Conservation (phyloP, 2,797 vertebrate genomes). For the Anguilla marmorata region DNA sequence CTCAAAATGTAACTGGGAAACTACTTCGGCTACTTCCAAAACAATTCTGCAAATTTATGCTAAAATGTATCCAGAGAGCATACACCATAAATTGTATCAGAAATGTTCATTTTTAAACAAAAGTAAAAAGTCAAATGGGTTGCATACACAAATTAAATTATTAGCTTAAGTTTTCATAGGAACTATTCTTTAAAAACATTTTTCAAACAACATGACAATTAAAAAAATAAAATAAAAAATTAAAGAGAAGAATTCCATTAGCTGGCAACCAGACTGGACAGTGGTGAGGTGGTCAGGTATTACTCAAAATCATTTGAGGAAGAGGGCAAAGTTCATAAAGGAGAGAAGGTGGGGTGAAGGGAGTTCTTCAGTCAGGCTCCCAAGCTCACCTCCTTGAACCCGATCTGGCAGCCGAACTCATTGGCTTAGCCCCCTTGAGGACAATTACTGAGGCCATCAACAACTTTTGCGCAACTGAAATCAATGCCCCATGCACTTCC, state of each 20-base stretch:
- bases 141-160: not conserved
- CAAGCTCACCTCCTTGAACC: not conserved
- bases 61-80: not conserved
- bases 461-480: not conserved
- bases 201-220: not conserved
- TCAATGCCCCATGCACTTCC: not conserved
- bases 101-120: not conserved
- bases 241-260: not conserved
- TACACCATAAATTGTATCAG: not conserved
- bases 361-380: not conserved
- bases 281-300: not conserved
- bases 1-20: not conserved
- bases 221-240: not conserved
- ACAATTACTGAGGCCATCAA: not conserved
- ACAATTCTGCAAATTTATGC: not conserved
- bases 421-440: not conserved
- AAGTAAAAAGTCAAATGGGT: not conserved
- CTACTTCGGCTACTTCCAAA: not conserved
- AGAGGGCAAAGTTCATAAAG: not conserved
- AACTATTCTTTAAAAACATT: not conserved
- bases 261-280: not conserved
- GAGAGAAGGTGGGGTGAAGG: not conserved
- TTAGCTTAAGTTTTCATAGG: not conserved
- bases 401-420: not conserved
- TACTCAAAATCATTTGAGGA: not conserved